phyloP scores from a whole-genome alignment of 2,113 vertebrate genomes.

The Phocoena sinus region DNA sequence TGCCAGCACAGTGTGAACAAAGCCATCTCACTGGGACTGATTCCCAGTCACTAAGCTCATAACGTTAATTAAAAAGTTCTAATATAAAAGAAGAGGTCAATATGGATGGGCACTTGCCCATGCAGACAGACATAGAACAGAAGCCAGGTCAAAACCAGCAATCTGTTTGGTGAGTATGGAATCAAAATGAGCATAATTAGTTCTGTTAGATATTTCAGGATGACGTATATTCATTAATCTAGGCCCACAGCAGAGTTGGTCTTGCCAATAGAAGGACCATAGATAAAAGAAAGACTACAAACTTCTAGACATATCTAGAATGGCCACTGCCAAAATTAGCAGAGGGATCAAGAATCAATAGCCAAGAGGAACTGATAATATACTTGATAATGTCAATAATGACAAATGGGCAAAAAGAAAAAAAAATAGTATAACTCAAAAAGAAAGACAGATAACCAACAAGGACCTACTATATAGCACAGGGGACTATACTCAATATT shows the following conservation, averaged over 20 bases:
- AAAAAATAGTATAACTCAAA: not conserved
- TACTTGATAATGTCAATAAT: not conserved
- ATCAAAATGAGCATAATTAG: not conserved
- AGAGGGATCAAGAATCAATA: not conserved
- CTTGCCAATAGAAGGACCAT: not conserved
- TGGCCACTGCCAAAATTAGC: not conserved
- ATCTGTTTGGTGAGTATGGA: not conserved
- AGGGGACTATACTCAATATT: not conserved
- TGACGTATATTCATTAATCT: not conserved
- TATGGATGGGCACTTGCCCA: not conserved
- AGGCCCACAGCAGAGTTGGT: not conserved
- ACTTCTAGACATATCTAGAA: not conserved
- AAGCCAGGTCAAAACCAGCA: not conserved
- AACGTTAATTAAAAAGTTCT: not conserved
- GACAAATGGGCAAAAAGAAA: not conserved
- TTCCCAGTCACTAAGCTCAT: not conserved
- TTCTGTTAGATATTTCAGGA: slow-evolving; percentile 2
- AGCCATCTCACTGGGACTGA: not conserved
- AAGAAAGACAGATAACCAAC: not conserved
- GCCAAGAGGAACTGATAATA: not conserved
- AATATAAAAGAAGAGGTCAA: not conserved
- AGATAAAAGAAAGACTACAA: not conserved
- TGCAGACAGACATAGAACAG: not conserved
- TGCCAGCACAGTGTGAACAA: not conserved
- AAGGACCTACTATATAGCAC: not conserved